Conservation (phyloP, 2,888 invertebrate genomes). For the Pharmacophagus antenor region DNA sequence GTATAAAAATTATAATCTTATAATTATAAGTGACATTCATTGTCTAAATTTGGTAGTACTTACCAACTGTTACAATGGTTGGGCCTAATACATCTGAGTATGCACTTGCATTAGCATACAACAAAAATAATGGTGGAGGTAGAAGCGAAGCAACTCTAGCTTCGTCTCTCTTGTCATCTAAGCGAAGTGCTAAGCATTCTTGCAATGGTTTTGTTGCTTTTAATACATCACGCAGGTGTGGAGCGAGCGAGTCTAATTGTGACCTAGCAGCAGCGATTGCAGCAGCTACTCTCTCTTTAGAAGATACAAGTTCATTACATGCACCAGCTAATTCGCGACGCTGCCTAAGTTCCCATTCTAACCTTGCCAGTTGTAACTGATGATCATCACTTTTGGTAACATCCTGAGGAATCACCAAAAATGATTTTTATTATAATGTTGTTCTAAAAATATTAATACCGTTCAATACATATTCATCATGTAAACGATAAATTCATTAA, state of each 20-base stretch:
- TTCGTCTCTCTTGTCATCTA: conserved; percentile 89
- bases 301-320: conserved; percentile 87
- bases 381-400: conserved; percentile 86
- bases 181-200: conserved; percentile 90
- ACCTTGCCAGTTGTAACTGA: conserved; percentile 89
- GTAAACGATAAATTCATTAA: no score
- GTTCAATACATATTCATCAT: no score
- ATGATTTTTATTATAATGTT: not conserved
- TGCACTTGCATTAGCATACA: conserved; percentile 91
- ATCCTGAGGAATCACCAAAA: conserved; percentile 69
- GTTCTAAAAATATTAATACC: no score
- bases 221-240: conserved; percentile 83
- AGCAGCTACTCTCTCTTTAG: conserved; percentile 87
- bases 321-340: conserved; percentile 90
- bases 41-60: conserved; percentile 37
- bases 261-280: conserved; percentile 88
- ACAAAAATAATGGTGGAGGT: conserved; percentile 90
- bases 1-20: not conserved
- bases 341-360: conserved; percentile 95
- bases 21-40: not conserved
- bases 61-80: conserved; percentile 66
- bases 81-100: conserved; percentile 88
- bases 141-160: conserved; percentile 87
- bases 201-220: conserved; percentile 93
- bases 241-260: conserved; percentile 89